A percentile compares a stretch with the other conserved stretches of the same genome.
phyloP scores from a whole-genome alignment of 2,888 invertebrate species.

The Athetis lepigone region DNA sequence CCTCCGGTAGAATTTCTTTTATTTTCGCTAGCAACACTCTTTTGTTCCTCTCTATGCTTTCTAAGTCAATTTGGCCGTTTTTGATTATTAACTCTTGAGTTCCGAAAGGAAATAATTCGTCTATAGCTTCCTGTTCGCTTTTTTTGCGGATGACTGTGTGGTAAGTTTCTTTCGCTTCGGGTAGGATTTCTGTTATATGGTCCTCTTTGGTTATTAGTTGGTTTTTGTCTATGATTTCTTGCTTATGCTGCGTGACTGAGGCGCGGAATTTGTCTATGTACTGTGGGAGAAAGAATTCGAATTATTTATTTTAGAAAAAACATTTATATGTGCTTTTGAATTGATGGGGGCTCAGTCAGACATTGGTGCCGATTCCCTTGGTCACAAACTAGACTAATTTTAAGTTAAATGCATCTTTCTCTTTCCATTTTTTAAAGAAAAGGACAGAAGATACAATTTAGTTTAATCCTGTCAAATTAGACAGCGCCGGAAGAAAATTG shows the following conservation, averaged over 20 bases:
- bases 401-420: too few species aligned
- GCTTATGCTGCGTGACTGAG: constrained; percentile 77
- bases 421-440: too few species aligned
- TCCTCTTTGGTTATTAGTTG: constrained; percentile 73
- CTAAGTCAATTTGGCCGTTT: constrained; percentile 77
- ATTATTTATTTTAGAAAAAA: too few species aligned
- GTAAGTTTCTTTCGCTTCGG: constrained; percentile 65
- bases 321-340: too few species aligned
- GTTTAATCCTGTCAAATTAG: too few species aligned
- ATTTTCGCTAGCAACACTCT: constrained; percentile 73
- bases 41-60: constrained; percentile 84
- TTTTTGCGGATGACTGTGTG: constrained; percentile 49
- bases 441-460: too few species aligned
- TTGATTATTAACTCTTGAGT: constrained; percentile 63
- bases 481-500: too few species aligned
- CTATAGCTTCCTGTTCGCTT: constrained; percentile 40
- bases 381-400: too few species aligned
- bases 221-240: constrained; percentile 74
- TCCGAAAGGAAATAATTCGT: constrained; percentile 80
- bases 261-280: constrained; percentile 79
- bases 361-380: too few species aligned
- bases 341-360: too few species aligned
- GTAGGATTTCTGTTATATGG: constrained; percentile 74
- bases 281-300: constrained; percentile 69
- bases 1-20: constrained; percentile 68